Base-by-base conservation (phyloP, 2,113 vertebrate species). In the Cacatua alba region DNA sequence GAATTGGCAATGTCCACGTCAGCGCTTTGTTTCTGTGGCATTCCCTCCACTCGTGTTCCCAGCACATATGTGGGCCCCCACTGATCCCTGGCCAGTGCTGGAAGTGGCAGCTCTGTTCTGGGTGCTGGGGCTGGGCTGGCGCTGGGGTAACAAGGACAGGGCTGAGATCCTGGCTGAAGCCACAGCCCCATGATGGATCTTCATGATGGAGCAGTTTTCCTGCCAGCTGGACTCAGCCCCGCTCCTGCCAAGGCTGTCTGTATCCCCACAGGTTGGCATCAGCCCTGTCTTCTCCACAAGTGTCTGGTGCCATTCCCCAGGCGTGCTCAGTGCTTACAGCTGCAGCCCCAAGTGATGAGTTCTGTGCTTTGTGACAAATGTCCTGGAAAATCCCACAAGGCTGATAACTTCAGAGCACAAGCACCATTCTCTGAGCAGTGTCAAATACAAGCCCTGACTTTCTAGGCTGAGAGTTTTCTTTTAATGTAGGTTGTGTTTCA, bases 11-110 rank as follows among this genome's bases (percentile, higher is more conserved):
- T 14, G 31, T 20, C 44, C 35, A 7, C 2, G 17, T 17, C 26
- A 37, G 60, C 2, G 17, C 26, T 44, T 18, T 6, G 17, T 37
- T 44, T 37, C 69, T 28, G 44, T 44, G 37, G 69, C 11, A 1
- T 26, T 35, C 11, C 26, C 25, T 7, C 49, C 24, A 3, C 24
- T n/a, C 1, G 0, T 3, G 16, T 17, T 49, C 41, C 43, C 25
- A 46, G 28, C 23, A 5, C 2, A 3, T 57, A 28, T 2, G 4
- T 25, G 17, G 68, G 41, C 41, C 35, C 29, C n/a, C 24, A 8
- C 33, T n/a, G n/a, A 14, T 10, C 21, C 33, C 26, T 6, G 55
- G 2, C 33, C 1, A 1, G 20, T 37, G 65, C 39, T 62, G 48
- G 53, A 37, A 39, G 53, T 11, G 33, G 55, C 46, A 53, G 85